Evolutionary conservation across 2,888 invertebrate genomes (phyloP).

Genomic region (Eugnorisma glareosa): DNA sequence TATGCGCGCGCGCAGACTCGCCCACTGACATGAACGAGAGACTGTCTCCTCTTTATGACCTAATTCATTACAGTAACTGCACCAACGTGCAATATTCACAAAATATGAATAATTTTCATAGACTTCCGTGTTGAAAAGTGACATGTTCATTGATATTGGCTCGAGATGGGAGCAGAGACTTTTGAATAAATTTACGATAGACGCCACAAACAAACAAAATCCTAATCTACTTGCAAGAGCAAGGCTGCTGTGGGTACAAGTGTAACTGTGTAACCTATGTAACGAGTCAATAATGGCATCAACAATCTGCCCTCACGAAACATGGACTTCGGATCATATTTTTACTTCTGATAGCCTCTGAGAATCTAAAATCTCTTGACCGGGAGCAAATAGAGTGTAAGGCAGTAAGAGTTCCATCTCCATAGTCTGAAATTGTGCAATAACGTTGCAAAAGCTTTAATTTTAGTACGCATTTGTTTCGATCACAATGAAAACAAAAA

Average conservation of each 20-base stretch:
- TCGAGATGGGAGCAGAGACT: background rate
- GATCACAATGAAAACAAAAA: background rate
- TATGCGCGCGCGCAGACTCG: constrained; percentile 63
- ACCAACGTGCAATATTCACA: constrained; percentile 38
- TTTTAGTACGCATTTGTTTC: background rate
- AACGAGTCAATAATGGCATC: background rate
- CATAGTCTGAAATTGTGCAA: background rate
- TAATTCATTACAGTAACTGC: constrained; percentile 56
- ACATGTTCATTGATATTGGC: constrained; percentile 5
- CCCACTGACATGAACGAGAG: constrained; percentile 51
- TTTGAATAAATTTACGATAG: background rate
- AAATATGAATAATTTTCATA: constrained; percentile 41
- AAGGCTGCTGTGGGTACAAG: background rate
- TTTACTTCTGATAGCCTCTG: background rate
- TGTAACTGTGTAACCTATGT: background rate
- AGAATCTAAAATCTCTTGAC: background rate
- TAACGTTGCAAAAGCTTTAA: background rate
- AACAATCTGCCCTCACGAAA: background rate
- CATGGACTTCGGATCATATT: background rate
- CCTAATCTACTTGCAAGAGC: background rate
- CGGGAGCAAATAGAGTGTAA: background rate
- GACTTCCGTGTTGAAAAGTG: constrained; percentile 19
- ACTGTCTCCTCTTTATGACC: constrained; percentile 60
- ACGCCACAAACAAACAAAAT: background rate
- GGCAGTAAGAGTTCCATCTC: background rate